Base-by-base conservation (phyloP, 2,888 invertebrate genomes). In the Exocentrus adspersus region DNA sequence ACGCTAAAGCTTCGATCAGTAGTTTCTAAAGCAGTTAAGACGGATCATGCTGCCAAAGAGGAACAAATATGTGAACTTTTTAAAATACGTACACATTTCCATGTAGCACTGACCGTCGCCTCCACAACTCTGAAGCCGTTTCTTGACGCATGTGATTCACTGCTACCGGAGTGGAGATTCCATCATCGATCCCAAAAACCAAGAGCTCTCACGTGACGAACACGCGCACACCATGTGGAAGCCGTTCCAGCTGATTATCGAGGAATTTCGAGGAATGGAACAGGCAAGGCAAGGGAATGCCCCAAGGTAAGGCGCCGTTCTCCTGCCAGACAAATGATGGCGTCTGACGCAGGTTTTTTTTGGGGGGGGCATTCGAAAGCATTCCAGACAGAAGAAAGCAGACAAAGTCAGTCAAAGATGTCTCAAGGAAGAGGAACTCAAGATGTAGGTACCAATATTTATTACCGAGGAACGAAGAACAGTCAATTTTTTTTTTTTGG, bases 191-290 rank as follows among this genome's bases (percentile, higher is more conserved):
- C 78, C 77, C 74, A 72, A 71, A 66, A 76, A 73, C 74, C 69
- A 64, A 66, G 64, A 68, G 66, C 64, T 62, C 72, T 79, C 79
- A 79, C 78, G 77, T 79, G 78, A 79, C 69, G 75, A 71, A 75
- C 79, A 79, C 79, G 78, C 78, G 79, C 78, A 76, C 52, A 67
- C 68, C 77, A 76, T 76, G 76, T 77, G 77, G 61, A n/a, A n/a
- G n/a, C 46, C 37, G n/a, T 32, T 57, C 57, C 57, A 57, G 45
- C 45, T 57, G 57, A 57, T 46, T 57, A 46, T 46, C 19, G 45
- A 57, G 57, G 46, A 45, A 57, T 57, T 45, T 30, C 45, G 12
- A 46, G 21, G 20, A 19, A 57, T 57, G 17, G 57, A 45, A 20
- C 45, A 56, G 32, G 45, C 12, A 9, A 16, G 19, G 20, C 17